Conservation (phyloP, 2,113 vertebrate species). For the Pitta sordida region DNA sequence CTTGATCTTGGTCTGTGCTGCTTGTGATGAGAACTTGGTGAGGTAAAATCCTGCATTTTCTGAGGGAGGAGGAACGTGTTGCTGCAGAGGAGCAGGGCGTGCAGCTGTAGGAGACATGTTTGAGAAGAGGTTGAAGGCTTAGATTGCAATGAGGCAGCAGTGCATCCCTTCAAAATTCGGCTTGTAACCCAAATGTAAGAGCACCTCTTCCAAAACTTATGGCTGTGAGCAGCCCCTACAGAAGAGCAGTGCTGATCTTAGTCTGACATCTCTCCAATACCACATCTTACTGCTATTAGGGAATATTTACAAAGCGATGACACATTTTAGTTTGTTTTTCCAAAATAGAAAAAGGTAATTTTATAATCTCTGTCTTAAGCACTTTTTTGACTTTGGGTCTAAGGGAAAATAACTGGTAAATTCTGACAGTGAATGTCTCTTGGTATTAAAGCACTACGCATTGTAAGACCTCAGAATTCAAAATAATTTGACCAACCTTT, state of each 20-base stretch:
- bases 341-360: neutral
- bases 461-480: neutral
- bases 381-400: neutral
- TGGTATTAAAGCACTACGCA: neutral
- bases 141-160: neutral
- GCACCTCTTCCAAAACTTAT: neutral
- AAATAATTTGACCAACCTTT: neutral
- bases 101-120: neutral
- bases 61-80: neutral
- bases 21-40: neutral
- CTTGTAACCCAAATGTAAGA: neutral
- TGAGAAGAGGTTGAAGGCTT: neutral
- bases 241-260: neutral
- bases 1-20: neutral
- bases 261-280: neutral
- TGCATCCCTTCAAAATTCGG: neutral
- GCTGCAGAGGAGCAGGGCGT: neutral
- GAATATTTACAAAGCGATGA: neutral
- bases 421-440: neutral
- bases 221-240: neutral
- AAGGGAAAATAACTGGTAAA: neutral
- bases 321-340: neutral
- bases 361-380: neutral
- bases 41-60: accelerated
- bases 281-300: neutral